These are phyloP conservation scores for Lasiurus cinereus DNA, from an alignment of 2,113 vertebrate species.

Conservation along the genomic window DNA sequence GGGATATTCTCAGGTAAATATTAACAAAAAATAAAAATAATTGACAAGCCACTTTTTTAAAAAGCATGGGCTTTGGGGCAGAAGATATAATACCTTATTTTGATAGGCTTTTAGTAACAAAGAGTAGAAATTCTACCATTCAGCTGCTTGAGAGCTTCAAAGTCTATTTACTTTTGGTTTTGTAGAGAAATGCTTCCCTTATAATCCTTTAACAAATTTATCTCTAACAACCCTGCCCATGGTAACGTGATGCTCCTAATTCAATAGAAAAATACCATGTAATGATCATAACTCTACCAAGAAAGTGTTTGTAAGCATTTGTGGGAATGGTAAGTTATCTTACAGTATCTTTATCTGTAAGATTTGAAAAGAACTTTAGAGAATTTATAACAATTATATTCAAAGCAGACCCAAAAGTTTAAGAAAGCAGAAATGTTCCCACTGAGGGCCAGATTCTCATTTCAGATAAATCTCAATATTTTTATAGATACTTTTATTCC, in stretches of 20 bases:
- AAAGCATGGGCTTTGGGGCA: not conserved
- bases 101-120: constrained; percentile 24
- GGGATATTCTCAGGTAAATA: no score
- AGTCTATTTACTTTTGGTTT: constrained; percentile 24
- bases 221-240: not conserved
- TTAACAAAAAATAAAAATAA: no score
- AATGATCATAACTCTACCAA: constrained; percentile 27
- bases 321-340: not conserved
- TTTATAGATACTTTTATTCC: constrained; percentile 32
- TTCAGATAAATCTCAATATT: not conserved
- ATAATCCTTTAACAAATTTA: constrained; percentile 23
- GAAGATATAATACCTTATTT: constrained; percentile 44
- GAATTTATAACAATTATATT: constrained; percentile 43
- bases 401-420: constrained; percentile 24
- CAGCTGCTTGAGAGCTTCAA: constrained; percentile 10
- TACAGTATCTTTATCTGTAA: not conserved
- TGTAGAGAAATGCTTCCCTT: constrained; percentile 16
- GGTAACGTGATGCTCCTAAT: constrained; percentile 45
- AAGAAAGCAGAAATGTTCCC: constrained; percentile 32
- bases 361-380: not conserved
- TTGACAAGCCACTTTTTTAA: not conserved
- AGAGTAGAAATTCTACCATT: constrained; percentile 23
- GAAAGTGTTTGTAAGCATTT: constrained; percentile 24
- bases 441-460: constrained; percentile 16
- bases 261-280: constrained; percentile 16